Conservation (phyloP, 2,113 vertebrate species). For the Eudorcas thomsonii region DNA sequence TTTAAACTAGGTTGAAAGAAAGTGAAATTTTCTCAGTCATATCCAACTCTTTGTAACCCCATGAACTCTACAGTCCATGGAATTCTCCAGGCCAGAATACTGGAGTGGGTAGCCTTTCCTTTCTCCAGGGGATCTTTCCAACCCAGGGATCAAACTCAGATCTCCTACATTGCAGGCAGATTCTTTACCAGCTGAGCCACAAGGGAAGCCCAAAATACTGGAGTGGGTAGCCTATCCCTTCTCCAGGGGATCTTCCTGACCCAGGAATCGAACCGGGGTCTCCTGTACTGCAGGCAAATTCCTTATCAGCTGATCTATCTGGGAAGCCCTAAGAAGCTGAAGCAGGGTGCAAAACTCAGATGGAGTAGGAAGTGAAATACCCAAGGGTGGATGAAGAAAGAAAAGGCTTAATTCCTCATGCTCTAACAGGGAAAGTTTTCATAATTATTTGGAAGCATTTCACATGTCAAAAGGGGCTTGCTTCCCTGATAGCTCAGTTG, state of each 20-base stretch:
- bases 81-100: background rate
- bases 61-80: background rate
- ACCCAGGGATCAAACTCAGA: background rate
- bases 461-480: background rate
- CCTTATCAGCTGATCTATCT: background rate
- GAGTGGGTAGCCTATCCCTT: background rate
- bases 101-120: background rate
- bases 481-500: background rate
- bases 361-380: background rate
- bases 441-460: background rate
- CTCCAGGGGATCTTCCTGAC: background rate
- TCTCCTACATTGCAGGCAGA: background rate
- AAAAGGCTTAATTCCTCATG: background rate
- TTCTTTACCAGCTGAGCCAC: background rate
- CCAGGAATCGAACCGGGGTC: rapidly evolving
- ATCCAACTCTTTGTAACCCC: background rate
- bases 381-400: background rate
- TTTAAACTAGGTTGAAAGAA: background rate
- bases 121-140: background rate
- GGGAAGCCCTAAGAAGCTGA: background rate
- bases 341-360: too few relatives aligned
- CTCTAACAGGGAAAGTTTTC: background rate
- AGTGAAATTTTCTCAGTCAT: background rate
- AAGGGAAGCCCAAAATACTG: background rate
- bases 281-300: background rate